Evolutionary conservation across 2,113 vertebrate species (phyloP).

Genomic region (Actinemys pallida): DNA sequence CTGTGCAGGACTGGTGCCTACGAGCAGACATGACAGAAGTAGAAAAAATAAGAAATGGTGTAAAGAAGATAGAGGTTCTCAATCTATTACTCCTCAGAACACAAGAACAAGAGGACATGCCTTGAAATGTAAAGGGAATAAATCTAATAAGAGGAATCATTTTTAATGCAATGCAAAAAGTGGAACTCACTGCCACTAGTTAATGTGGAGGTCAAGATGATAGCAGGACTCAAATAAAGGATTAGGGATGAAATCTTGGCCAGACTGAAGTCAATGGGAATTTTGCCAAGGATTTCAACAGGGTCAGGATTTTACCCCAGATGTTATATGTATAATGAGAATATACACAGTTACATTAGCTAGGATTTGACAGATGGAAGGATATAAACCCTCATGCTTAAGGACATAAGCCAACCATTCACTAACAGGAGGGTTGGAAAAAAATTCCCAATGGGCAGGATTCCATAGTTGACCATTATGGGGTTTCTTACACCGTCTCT

Average conservation of each 20-base stretch:
- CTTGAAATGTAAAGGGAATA: accelerated
- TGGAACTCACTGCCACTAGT: accelerated
- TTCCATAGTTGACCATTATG: accelerated
- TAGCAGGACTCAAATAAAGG: neutral
- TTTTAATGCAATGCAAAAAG: accelerated
- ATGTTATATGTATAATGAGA: accelerated
- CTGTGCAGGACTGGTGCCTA: neutral
- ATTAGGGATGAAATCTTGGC: neutral
- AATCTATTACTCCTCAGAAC: neutral
- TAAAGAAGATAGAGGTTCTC: neutral
- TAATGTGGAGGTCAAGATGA: neutral
- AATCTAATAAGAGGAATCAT: neutral
- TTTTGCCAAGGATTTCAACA: neutral
- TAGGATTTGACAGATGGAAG: neutral
- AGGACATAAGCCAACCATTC: neutral
- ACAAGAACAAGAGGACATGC: neutral
- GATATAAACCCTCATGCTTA: accelerated
- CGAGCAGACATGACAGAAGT: neutral
- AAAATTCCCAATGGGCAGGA: accelerated
- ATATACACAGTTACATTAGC: neutral
- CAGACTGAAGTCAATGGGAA: neutral
- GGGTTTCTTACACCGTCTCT: neutral
- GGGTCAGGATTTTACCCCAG: accelerated
- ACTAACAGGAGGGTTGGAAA: neutral
- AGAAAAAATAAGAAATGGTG: neutral